phyloP scores from a whole-genome alignment of 1,140 invertebrate species.

The Drosophila ambigua region DNA sequence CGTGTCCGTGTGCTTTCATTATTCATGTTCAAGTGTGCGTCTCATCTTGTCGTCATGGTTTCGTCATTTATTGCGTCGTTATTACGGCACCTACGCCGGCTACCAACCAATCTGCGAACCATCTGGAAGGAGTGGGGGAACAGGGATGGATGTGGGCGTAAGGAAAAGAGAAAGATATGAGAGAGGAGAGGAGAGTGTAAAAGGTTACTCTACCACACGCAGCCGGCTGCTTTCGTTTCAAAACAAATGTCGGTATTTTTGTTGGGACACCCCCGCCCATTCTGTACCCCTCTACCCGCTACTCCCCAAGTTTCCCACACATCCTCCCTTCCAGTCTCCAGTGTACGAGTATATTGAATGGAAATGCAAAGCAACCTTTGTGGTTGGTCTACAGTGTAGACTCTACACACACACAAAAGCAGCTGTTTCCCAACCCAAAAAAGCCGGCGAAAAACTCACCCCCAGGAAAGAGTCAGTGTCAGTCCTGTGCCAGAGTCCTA shows the following conservation, averaged over 20 bases:
- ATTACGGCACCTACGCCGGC: constrained; percentile 64
- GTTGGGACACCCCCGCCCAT: not conserved
- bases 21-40: constrained; percentile 79
- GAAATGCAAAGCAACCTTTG: constrained; percentile 36
- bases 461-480: constrained; percentile 11
- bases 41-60: constrained; percentile 72
- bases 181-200: not conserved
- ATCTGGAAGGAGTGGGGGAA: not conserved
- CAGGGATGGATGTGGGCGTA: too few species aligned
- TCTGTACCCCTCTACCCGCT: not conserved
- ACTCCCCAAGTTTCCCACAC: constrained; percentile 23
- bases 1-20: constrained; percentile 34
- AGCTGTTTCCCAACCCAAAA: constrained; percentile 61
- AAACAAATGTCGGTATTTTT: constrained; percentile 67
- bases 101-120: not conserved
- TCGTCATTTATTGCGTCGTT: constrained; percentile 82
- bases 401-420: constrained; percentile 34
- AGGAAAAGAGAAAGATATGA: too few species aligned
- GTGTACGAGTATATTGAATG: not conserved
- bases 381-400: constrained; percentile 47
- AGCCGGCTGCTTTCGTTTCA: constrained; percentile 68
- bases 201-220: constrained; percentile 34
- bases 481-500: constrained; percentile 56
- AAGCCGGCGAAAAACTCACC: constrained; percentile 48
- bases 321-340: constrained; percentile 60